phyloP scores from a whole-genome alignment of 2,797 vertebrate genomes.

The Propithecus deckenii region DNA sequence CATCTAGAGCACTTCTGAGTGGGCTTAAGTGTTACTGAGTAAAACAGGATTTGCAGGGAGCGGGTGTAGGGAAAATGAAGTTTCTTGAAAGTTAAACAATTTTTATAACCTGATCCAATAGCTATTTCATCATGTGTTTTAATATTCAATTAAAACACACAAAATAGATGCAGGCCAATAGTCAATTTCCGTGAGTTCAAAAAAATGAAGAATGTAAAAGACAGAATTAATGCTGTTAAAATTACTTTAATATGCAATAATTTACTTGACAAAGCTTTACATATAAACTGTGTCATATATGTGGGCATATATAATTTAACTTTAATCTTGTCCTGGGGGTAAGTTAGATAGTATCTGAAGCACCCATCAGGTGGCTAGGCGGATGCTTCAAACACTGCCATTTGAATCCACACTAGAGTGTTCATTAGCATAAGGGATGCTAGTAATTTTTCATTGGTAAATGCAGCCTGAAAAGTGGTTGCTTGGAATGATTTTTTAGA shows the following conservation, averaged over 20 bases:
- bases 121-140: not conserved
- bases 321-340: not conserved
- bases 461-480: not conserved
- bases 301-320: not conserved
- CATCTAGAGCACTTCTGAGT: not conserved
- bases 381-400: not conserved
- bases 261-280: not conserved
- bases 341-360: not conserved
- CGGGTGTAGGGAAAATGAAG: not conserved
- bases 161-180: not conserved
- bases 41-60: not conserved
- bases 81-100: not conserved
- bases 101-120: not conserved
- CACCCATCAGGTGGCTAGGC: not conserved
- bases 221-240: not conserved
- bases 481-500: not conserved
- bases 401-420: not conserved
- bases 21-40: not conserved
- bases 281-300: not conserved
- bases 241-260: not conserved
- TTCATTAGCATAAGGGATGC: not conserved
- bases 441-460: not conserved
- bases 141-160: not conserved
- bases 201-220: not conserved
- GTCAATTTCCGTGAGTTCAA: not conserved